Conservation (phyloP, 2,113 vertebrate genomes). For the Psittacara wagleri region DNA sequence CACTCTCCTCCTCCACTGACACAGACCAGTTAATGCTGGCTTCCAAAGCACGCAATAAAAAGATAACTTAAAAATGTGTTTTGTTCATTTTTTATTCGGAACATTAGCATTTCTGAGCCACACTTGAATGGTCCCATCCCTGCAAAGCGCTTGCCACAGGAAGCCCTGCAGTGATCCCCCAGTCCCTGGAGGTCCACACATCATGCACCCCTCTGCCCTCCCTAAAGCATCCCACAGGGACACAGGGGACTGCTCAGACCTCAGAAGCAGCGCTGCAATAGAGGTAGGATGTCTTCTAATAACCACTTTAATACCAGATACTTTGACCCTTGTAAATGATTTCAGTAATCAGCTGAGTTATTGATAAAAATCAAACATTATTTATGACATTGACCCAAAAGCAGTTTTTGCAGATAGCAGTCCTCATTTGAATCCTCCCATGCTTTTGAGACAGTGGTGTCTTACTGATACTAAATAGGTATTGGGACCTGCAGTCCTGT, state of each 20-base stretch:
- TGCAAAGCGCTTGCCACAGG: rapidly evolving
- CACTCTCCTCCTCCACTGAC: background rate
- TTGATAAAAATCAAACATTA: background rate
- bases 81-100: background rate
- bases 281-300: background rate
- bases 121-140: background rate
- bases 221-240: background rate
- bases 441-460: background rate
- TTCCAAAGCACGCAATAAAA: background rate
- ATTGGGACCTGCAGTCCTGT: background rate
- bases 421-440: background rate
- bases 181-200: no score
- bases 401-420: background rate
- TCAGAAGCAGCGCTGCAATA: background rate
- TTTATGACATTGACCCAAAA: background rate
- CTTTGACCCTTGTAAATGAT: background rate
- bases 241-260: background rate
- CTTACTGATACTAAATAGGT: background rate
- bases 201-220: background rate
- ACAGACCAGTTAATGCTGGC: background rate
- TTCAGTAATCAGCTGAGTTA: background rate
- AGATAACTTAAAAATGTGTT: background rate
- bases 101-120: background rate
- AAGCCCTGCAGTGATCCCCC: background rate
- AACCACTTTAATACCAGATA: background rate